Percentiles rank a stretch among this genome's conserved stretches.
These are phyloP conservation scores for Talpa occidentalis DNA, from an alignment of 2,113 vertebrate genomes.

Conservation along the genomic window DNA sequence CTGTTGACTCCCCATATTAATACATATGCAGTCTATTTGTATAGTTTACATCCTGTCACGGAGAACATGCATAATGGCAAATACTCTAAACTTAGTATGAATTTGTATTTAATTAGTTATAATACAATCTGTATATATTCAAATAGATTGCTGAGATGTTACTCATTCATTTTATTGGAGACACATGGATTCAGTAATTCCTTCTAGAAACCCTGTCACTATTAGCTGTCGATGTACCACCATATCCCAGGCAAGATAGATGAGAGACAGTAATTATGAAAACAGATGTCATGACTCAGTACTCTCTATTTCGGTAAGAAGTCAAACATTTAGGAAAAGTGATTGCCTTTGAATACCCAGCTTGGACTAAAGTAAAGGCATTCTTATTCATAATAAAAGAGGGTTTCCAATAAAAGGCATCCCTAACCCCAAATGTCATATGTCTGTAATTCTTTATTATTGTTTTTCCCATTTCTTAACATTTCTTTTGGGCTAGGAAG, in stretches of 20 bases:
- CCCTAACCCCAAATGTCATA: background rate
- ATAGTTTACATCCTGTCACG: background rate
- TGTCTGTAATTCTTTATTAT: background rate
- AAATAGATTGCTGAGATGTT: background rate
- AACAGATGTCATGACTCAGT: background rate
- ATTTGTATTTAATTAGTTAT: constrained; percentile 3
- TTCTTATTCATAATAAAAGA: background rate
- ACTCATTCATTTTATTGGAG: background rate
- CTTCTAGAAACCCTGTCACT: background rate
- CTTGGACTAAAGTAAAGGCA: background rate
- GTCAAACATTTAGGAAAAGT: background rate
- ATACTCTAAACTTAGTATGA: constrained; percentile 3
- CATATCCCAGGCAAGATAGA: background rate
- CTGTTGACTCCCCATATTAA: background rate
- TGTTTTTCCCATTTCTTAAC: background rate
- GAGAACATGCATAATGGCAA: background rate
- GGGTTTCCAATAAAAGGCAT: background rate
- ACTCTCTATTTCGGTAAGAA: background rate
- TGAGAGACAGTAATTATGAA: background rate
- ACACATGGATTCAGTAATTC: background rate
- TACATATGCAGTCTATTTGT: background rate
- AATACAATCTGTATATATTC: background rate
- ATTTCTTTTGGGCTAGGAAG: background rate
- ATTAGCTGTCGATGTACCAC: background rate
- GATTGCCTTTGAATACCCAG: background rate